These are phyloP conservation scores for Pteromalus puparum DNA, from an alignment of 1,140 invertebrate species.

Conservation along the genomic window DNA sequence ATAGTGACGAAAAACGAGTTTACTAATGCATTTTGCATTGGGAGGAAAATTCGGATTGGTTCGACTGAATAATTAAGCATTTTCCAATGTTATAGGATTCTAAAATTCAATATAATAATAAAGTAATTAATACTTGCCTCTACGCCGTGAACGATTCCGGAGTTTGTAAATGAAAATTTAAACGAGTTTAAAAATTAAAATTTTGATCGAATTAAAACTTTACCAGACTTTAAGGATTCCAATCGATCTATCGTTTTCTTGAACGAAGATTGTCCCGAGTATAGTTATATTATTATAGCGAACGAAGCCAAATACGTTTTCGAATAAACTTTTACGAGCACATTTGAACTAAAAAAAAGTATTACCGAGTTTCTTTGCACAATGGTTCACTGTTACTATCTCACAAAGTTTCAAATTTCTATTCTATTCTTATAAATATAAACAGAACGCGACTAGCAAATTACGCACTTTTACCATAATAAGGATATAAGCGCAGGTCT, in stretches of 20 bases:
- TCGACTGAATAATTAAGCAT: not conserved
- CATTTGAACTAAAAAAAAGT: not conserved
- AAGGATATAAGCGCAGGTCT: not conserved
- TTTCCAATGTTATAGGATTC: not conserved
- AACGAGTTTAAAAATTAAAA: not conserved
- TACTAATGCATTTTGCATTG: constrained; percentile 4
- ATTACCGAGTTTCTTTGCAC: constrained; percentile 12
- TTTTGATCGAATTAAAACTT: constrained; percentile 13
- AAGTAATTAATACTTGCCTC: not conserved
- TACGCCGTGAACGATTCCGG: constrained; percentile 2
- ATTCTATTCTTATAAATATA: constrained; percentile 32
- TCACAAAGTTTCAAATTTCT: constrained; percentile 37
- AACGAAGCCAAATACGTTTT: constrained; percentile 26
- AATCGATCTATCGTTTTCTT: not conserved
- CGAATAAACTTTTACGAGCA: constrained; percentile 18
- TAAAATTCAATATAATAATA: not conserved
- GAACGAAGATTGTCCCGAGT: not conserved
- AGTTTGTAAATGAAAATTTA: constrained; percentile 26
- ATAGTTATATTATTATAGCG: constrained; percentile 20
- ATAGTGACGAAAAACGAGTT: constrained; percentile 14
- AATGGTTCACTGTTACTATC: constrained; percentile 36
- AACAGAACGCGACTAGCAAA: not conserved
- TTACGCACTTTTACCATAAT: not conserved
- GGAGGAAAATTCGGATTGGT: constrained; percentile 10
- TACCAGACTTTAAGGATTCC: constrained; percentile 16